Base-by-base conservation (phyloP, 2,113 vertebrate species). In the Rhinoderma darwinii region DNA sequence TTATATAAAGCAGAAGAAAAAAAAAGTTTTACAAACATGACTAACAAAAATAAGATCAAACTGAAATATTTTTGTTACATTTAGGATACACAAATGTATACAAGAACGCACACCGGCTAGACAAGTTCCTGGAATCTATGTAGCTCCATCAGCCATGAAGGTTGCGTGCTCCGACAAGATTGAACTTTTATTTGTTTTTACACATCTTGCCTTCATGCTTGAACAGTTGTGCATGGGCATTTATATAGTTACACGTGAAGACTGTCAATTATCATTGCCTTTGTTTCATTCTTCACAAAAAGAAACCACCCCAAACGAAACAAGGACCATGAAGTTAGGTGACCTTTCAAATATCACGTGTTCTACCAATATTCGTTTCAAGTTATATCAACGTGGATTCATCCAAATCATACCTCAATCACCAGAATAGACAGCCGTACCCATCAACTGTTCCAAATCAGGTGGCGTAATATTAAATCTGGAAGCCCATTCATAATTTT, bases 231-330 rank as follows among this genome's bases (percentile, higher is more conserved):
- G 1, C 37, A 80, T 59, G 35, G 51, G 20, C 35, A 7, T 59
- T 80, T 59, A 39, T 80, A 59, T n/a, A 30, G 59, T 59, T 15
- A 59, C 32, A 35, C 22, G 50, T 79, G 30, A 79, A 80, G 51
- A 10, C 51, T 35, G 51, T 39, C 77, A 14, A 2, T 39, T 18
- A 56, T 39, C 50, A 51, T 18, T 78, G 76, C 10, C 76, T 78
- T 44, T 39, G 50, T 39, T 56, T 39, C 50, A 20, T 35, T 47
- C 32, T 54, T 35, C 18, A 78, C 30, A 56, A 78, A n/a, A 32
- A 54, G 15, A 54, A 32, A 32, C 30, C 27, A 78, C 15, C 18
- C 35, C 76, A 54, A 22, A 20, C 30, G 27, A 76, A 51, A 78
- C 30, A 32, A 35, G 30, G 15, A 37, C 39, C 37, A 25, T 74